Evolutionary conservation across 2,797 vertebrate genomes (phyloP).

Genomic region (Antennarius maculatus): DNA sequence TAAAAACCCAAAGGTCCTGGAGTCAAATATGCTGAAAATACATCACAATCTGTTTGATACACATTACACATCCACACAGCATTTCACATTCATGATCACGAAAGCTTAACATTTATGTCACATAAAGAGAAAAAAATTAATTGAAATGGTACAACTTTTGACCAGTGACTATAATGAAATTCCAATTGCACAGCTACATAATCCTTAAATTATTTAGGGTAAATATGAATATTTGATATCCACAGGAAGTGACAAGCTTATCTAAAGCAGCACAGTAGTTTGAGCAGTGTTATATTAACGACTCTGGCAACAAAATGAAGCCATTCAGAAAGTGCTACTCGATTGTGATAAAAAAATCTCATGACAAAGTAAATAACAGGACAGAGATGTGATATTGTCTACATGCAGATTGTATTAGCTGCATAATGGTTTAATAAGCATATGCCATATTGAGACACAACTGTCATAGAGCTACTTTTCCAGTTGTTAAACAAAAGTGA

Average conservation of each 20-base stretch:
- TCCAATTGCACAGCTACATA: slow-evolving; percentile 33
- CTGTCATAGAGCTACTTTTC: slow-evolving; percentile 30
- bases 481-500: slow-evolving; percentile 33
- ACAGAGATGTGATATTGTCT: slow-evolving; percentile 33
- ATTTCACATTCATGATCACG: slow-evolving; percentile 62
- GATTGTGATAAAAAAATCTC: slow-evolving; percentile 55
- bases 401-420: slow-evolving; percentile 46
- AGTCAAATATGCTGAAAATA: slow-evolving; percentile 27
- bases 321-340: slow-evolving; percentile 50
- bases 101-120: slow-evolving; percentile 50
- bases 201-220: slow-evolving; percentile 37
- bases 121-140: slow-evolving; percentile 36
- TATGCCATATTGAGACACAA: slow-evolving; percentile 15
- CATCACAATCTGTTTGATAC: slow-evolving; percentile 30
- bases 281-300: slow-evolving; percentile 33
- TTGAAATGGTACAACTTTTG: slow-evolving; percentile 25
- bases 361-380: slow-evolving; percentile 23
- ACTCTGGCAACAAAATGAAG: slow-evolving; percentile 58
- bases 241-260: slow-evolving; percentile 28
- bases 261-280: slow-evolving; percentile 37
- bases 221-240: slow-evolving; percentile 49
- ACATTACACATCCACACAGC: slow-evolving; percentile 51
- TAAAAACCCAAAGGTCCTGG: slow-evolving; percentile 13
- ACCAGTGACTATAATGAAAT: slow-evolving; percentile 30
- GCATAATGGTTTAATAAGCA: slow-evolving; percentile 41